Conservation (phyloP, 2,888 invertebrate genomes). For the Prosapia bicincta region DNA sequence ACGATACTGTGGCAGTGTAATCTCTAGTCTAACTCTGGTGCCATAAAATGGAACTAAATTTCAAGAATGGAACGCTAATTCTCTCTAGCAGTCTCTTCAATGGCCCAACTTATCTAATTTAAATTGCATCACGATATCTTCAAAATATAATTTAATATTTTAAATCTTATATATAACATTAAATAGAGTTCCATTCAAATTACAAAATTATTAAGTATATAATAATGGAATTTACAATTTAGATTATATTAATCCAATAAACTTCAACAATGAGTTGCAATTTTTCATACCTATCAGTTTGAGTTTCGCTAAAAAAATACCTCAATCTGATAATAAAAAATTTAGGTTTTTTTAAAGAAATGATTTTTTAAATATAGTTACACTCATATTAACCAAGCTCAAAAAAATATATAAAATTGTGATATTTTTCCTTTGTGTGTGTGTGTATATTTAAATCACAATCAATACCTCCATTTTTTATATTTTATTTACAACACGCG, state of each 20-base stretch:
- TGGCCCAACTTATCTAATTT: neutral
- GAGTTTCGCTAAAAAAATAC: neutral
- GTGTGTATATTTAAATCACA: constrained; percentile 27
- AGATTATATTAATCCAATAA: neutral
- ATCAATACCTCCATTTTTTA: neutral
- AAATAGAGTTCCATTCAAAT: neutral
- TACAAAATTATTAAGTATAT: neutral
- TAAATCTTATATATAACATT: neutral
- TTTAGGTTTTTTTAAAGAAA: neutral
- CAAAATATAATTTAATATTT: neutral
- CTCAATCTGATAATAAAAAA: neutral
- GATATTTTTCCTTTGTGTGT: constrained; percentile 28
- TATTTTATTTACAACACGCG: neutral
- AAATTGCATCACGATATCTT: neutral
- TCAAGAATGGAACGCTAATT: neutral
- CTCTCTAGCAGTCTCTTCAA: neutral
- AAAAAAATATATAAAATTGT: constrained; percentile 31
- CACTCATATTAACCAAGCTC: constrained; percentile 21
- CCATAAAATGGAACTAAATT: constrained; percentile 29
- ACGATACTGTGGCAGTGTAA: constrained; percentile 99
- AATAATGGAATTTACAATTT: neutral
- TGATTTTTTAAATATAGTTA: neutral
- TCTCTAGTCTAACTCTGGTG: constrained; percentile 56
- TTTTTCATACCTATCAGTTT: neutral
- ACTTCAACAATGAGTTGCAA: neutral